Percentiles rank a stretch among this genome's conserved stretches.
These are phyloP conservation scores for Phodopus roborovskii DNA, from an alignment of 2,113 vertebrate genomes.

Conservation along the genomic window DNA sequence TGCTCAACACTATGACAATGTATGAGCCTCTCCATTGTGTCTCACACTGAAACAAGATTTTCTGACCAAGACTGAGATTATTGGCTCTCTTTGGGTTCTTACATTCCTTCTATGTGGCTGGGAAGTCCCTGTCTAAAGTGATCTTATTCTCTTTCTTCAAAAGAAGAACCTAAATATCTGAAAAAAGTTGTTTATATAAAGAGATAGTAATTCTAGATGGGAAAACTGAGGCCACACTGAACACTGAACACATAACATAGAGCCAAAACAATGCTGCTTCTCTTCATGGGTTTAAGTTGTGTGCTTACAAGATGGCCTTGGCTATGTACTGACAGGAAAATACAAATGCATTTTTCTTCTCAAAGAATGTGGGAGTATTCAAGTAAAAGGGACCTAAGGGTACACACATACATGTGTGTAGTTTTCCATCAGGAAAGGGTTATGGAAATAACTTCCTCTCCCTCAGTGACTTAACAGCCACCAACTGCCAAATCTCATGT, in stretches of 20 bases:
- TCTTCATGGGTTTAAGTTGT: not conserved
- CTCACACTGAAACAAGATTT: not conserved
- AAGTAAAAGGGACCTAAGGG: not conserved
- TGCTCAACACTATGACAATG: not conserved
- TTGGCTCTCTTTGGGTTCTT: not conserved
- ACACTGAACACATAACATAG: not conserved
- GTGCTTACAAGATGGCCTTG: not conserved
- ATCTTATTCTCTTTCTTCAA: not conserved
- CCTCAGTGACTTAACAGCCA: not conserved
- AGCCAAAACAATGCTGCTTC: not conserved
- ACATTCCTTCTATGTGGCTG: not conserved
- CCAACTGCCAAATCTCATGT: not conserved
- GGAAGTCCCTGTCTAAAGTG: not conserved
- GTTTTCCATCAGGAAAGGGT: not conserved
- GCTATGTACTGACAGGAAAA: not conserved
- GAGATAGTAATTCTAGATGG: not conserved
- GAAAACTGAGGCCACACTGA: not conserved
- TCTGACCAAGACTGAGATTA: not conserved
- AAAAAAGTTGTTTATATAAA: not conserved
- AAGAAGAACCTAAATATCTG: conserved; percentile 19
- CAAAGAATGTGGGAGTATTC: not conserved
- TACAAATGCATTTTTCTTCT: not conserved
- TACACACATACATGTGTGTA: not conserved
- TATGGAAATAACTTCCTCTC: not conserved
- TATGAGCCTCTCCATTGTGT: not conserved